Conservation (phyloP, 2,888 invertebrate genomes). For the Drosophila longiperda region DNA sequence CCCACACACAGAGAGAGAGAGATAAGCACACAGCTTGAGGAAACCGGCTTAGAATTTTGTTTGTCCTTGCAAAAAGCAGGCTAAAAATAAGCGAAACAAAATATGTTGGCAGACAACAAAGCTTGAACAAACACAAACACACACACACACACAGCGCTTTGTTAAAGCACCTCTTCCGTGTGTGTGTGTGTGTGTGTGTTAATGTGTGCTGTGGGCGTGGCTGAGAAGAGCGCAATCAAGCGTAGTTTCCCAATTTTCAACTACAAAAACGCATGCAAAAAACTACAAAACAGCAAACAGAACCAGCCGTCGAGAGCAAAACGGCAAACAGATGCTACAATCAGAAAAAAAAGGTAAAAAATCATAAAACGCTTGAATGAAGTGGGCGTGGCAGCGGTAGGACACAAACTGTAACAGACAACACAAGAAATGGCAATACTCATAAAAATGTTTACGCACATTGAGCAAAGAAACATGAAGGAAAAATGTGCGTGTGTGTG, state of each 20-base stretch:
- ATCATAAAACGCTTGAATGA: slow-evolving; percentile 65
- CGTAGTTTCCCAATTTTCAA: slow-evolving; percentile 60
- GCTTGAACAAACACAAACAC: slow-evolving; percentile 9
- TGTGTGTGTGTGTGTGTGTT: slow-evolving; percentile 5
- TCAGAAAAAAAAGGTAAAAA: slow-evolving; percentile 60
- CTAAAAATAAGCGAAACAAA: slow-evolving; percentile 53
- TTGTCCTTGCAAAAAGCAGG: slow-evolving; percentile 52
- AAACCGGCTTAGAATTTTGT: slow-evolving; percentile 47
- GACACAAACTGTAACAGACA: slow-evolving; percentile 35
- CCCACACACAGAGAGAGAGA: neutral
- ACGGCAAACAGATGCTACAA: slow-evolving; percentile 34
- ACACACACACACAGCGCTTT: slow-evolving; percentile 14
- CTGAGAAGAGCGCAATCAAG: slow-evolving; percentile 62
- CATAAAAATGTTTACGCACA: slow-evolving; percentile 78
- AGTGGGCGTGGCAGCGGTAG: slow-evolving; percentile 21
- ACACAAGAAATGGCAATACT: slow-evolving; percentile 59
- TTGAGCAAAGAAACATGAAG: slow-evolving; percentile 58
- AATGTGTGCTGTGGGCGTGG: slow-evolving; percentile 40
- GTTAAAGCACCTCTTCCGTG: slow-evolving; percentile 20
- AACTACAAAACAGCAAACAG: slow-evolving; percentile 45
- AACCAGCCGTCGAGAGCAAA: neutral
- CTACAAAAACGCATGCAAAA: slow-evolving; percentile 58
- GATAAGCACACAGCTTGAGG: slow-evolving; percentile 13
- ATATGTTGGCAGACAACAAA: slow-evolving; percentile 17
- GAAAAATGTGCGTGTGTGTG: slow-evolving; percentile 35